Base-by-base conservation (phyloP, 2,888 invertebrate species). In the Stramonita haemastoma region DNA sequence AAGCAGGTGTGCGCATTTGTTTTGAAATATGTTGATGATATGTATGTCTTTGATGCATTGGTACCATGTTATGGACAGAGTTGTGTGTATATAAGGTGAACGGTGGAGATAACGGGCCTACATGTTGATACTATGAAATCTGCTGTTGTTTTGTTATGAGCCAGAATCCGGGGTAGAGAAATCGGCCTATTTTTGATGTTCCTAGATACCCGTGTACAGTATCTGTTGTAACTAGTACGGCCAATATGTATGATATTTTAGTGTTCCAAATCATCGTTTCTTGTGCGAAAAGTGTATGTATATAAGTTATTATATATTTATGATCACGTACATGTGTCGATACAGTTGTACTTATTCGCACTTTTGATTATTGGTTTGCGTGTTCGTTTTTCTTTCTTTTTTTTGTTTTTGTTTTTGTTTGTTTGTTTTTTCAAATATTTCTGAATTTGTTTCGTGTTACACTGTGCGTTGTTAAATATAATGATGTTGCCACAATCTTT, bases 251-350 rank as follows among this genome's bases (percentile, higher is more conserved):
- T 17, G 32, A 22, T 17, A 32, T 32, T 5, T 79, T 79, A 79
- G 77, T 79, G 77, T 79, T 79, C 32, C 77, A 8, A 79, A 79
- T 79, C 77, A 32, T 32, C 5, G 2, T 34, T 79, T n/a, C 1
- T 32, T 79, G 29, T 19, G 26, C n/a, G 77, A 32, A 8, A 15
- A 17, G 32, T 79, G 77, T 83, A 56, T 56, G 46, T 83, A 83
- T 83, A 46, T 83, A 85, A 17, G 85, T 57, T 85, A n/a, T 29
- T 56, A n/a, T 13, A 57, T 85, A 85, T 85, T 85, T 85, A 85
- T 85, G 85, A 85, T 29, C 56, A 57, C 56, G 56, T 56, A 56
- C 57, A 29, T 26, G 57, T 29, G 85, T 85, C 32, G 56, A 85
- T 17, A 85, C 17, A 26, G 83, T 46, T 84, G 46, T 84, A 22